phyloP scores from a whole-genome alignment of 2,797 vertebrate genomes.

The Parotocinclus haroldoi region DNA sequence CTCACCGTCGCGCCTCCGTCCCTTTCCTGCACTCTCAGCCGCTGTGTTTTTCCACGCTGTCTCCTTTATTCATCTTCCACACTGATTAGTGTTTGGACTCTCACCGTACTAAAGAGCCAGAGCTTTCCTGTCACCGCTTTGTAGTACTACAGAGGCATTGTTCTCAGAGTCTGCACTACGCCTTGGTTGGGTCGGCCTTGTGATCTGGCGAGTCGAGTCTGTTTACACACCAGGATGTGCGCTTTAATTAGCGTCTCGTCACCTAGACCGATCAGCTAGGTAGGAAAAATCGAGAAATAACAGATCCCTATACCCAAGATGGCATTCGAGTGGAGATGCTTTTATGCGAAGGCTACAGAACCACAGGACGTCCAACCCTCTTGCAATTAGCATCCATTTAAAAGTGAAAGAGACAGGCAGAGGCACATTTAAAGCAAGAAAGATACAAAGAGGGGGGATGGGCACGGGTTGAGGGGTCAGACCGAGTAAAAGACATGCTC shows the following conservation, averaged over 20 bases:
- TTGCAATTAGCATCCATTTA: constrained; percentile 53
- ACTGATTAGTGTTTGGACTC: constrained; percentile 50
- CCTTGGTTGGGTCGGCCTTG: background rate
- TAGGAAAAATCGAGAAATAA: constrained; percentile 26
- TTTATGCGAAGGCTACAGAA: constrained; percentile 44
- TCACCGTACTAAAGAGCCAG: constrained; percentile 33
- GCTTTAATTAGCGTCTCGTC: constrained; percentile 26
- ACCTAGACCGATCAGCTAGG: background rate
- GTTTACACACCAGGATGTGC: constrained; percentile 31
- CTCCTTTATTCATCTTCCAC: constrained; percentile 29
- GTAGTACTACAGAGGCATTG: constrained; percentile 28
- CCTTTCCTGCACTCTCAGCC: constrained; percentile 51
- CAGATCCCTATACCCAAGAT: no score
- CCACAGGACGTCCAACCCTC: constrained; percentile 60
- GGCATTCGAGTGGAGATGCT: constrained; percentile 8
- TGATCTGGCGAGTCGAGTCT: background rate
- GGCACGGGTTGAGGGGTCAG: constrained; percentile 55
- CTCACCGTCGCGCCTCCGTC: constrained; percentile 64
- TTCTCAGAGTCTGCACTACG: constrained; percentile 20
- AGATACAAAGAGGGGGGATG: constrained; percentile 38
- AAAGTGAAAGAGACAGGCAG: constrained; percentile 51
- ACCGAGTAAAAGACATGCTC: constrained; percentile 61
- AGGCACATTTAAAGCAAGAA: constrained; percentile 34
- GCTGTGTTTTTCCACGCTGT: constrained; percentile 30
- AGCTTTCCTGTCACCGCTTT: constrained; percentile 44